phyloP scores from a whole-genome alignment of 2,888 invertebrate species.

The Meta bourneti region DNA sequence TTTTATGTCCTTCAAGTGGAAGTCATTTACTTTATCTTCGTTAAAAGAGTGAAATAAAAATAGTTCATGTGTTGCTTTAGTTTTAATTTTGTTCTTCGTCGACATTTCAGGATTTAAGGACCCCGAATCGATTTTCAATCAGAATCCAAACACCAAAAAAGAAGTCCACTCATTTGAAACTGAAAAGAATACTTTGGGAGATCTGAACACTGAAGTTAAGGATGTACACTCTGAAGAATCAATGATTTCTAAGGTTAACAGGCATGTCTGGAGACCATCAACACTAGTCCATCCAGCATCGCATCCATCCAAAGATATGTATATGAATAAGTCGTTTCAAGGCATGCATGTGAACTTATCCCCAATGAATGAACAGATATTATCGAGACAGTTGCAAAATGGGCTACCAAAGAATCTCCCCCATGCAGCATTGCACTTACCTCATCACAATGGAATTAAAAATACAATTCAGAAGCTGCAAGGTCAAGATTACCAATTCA shows the following conservation, averaged over 20 bases:
- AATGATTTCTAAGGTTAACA: background rate
- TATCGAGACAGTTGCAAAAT: conserved; percentile 5
- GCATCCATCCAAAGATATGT: background rate
- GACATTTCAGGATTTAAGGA: conserved; percentile 5
- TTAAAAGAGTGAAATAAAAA: too few relatives aligned
- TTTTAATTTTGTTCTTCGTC: background rate
- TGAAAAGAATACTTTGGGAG: background rate
- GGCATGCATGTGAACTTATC: conserved; percentile 10
- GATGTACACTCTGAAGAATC: background rate
- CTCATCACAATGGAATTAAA: background rate
- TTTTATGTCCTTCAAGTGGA: too few relatives aligned
- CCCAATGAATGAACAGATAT: conserved; percentile 23
- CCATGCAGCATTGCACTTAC: background rate
- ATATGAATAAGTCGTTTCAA: conserved; percentile 18
- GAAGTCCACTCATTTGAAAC: background rate
- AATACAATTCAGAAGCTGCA: conserved; percentile 33
- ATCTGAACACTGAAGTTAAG: background rate
- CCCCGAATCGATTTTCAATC: background rate
- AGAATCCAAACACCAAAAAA: background rate
- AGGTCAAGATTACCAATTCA: background rate
- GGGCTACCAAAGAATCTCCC: background rate
- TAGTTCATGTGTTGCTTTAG: background rate
- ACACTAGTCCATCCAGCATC: background rate
- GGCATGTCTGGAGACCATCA: conserved; percentile 11
- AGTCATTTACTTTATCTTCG: too few relatives aligned